Percentiles rank a stretch among this genome's conserved stretches.
These are phyloP conservation scores for Hipparchia semele DNA, from an alignment of 2,888 invertebrate genomes.

Conservation along the genomic window DNA sequence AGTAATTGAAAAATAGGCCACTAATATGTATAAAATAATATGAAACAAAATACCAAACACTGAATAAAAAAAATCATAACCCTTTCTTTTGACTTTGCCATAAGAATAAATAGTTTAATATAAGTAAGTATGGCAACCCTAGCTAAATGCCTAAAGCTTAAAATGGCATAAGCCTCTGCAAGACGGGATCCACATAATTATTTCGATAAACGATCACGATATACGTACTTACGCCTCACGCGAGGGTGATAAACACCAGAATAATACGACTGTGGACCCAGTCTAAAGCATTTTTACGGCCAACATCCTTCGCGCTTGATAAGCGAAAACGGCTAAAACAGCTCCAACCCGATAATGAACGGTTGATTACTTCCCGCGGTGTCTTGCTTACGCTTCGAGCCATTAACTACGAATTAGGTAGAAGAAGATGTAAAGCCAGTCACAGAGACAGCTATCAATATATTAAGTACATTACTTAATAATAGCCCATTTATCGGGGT, in stretches of 20 bases:
- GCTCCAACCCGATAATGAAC: slow-evolving; percentile 31
- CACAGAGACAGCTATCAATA: slow-evolving; percentile 4
- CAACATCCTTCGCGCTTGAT: slow-evolving; percentile 21
- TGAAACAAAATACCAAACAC: too few species aligned
- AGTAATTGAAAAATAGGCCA: too few species aligned
- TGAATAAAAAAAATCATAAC: too few species aligned
- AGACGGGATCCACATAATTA: too few species aligned
- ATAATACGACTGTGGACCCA: neutral
- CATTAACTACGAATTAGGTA: slow-evolving; percentile 71
- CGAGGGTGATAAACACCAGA: neutral
- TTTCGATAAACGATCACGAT: too few species aligned
- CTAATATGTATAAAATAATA: too few species aligned
- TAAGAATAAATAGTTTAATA: too few species aligned
- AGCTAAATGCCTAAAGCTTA: neutral
- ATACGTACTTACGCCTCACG: too few species aligned
- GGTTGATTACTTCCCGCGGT: slow-evolving; percentile 62
- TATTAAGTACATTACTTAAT: neutral
- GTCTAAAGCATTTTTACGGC: slow-evolving; percentile 9
- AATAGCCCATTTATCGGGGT: neutral
- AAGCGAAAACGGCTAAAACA: slow-evolving; percentile 24
- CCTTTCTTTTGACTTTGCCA: too few species aligned
- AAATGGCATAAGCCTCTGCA: neutral
- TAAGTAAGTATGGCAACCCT: neutral
- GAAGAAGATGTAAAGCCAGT: slow-evolving; percentile 62
- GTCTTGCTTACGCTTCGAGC: slow-evolving; percentile 74